phyloP scores from a whole-genome alignment of 2,113 vertebrate genomes.

The Ailurus styani region DNA sequence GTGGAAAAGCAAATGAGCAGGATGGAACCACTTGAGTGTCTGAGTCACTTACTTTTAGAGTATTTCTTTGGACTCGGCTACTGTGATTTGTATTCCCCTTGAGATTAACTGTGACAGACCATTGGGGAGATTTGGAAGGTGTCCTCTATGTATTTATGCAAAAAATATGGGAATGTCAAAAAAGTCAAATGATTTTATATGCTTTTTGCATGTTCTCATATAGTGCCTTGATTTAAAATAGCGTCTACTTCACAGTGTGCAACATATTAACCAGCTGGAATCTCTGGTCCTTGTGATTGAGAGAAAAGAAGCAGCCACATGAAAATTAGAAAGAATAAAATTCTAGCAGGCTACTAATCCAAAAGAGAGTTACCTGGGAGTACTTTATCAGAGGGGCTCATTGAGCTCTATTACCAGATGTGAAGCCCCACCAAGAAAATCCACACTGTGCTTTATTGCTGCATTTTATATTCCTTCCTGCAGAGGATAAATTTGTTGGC shows the following conservation, averaged over 20 bases:
- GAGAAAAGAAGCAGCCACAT: background rate
- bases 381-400: background rate
- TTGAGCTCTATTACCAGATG: background rate
- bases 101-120: background rate
- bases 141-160: conserved; percentile 22
- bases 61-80: background rate
- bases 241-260: background rate
- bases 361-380: background rate
- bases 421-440: background rate
- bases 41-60: background rate
- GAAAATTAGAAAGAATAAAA: background rate
- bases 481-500: background rate
- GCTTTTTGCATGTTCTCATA: background rate
- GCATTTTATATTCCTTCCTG: background rate
- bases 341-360: background rate
- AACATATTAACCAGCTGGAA: conserved; percentile 42
- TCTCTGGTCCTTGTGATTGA: background rate
- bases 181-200: conserved; percentile 28
- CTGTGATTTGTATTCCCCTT: background rate
- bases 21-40: background rate
- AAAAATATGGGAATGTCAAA: conserved; percentile 22
- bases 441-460: background rate
- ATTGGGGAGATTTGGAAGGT: background rate
- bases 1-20: conserved; percentile 5
- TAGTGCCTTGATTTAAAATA: conserved; percentile 44